Evolutionary conservation across 2,888 invertebrate genomes (phyloP).

Genomic region (Sicus ferrugineus): DNA sequence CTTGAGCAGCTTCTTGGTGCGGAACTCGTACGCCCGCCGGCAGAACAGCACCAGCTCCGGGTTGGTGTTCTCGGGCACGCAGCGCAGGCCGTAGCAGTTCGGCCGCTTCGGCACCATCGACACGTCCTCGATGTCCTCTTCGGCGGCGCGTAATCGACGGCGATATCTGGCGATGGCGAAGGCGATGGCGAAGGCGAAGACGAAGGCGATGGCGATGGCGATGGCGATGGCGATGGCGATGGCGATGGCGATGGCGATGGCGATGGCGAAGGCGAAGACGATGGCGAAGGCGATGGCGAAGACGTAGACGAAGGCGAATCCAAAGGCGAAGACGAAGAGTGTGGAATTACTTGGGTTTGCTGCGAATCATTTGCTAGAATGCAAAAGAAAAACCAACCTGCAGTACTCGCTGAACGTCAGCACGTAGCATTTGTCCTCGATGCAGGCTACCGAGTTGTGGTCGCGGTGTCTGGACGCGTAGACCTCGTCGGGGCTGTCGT

Average conservation of each 20-base stretch:
- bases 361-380: too few species aligned
- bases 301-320: slow-evolving; percentile 84
- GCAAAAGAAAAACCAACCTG: slow-evolving; percentile 70
- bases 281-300: too few species aligned
- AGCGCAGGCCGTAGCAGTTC: slow-evolving; percentile 67
- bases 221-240: too few species aligned
- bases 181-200: not conserved
- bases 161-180: slow-evolving; percentile 73
- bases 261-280: too few species aligned
- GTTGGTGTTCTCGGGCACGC: slow-evolving; percentile 72
- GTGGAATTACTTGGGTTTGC: too few species aligned
- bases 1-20: slow-evolving; percentile 73
- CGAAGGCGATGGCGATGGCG: too few species aligned
- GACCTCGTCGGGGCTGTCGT: slow-evolving; percentile 88
- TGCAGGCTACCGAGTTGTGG: slow-evolving; percentile 95
- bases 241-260: too few species aligned
- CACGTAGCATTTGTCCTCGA: slow-evolving; percentile 97
- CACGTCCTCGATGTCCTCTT: slow-evolving; percentile 78
- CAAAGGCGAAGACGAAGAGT: slow-evolving; percentile 65
- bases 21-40: slow-evolving; percentile 92
- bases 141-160: slow-evolving; percentile 79
- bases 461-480: slow-evolving; percentile 96
- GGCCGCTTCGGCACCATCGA: slow-evolving; percentile 77
- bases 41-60: slow-evolving; percentile 93
- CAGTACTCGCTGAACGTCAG: slow-evolving; percentile 96